A percentile compares a stretch with the other conserved stretches of the same genome.
Conservation (phyloP, 2,888 invertebrate species). For the Drosophila meridionalis region DNA sequence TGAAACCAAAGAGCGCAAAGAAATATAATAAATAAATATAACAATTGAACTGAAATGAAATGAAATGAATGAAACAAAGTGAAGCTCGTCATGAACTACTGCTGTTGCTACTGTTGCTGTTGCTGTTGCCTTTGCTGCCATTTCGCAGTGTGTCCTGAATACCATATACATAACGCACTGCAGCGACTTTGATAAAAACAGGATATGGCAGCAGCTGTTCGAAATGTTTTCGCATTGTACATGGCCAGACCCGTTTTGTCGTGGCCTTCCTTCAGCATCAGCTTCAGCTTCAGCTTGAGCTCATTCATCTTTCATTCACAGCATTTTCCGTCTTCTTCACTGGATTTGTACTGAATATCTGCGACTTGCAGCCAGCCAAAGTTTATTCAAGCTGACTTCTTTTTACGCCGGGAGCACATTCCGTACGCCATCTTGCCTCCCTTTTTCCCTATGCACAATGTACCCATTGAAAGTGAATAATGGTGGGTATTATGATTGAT, state of each 20-base stretch:
- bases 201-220: conserved; percentile 37
- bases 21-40: conserved; percentile 68
- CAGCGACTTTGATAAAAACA: conserved; percentile 8
- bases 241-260: conserved; percentile 31
- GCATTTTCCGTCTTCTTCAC: conserved; percentile 19
- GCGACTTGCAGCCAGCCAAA: conserved; percentile 52
- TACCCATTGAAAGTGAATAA: conserved; percentile 1
- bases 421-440: background rate
- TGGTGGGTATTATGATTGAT: conserved; percentile 1
- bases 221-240: conserved; percentile 31
- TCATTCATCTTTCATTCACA: conserved; percentile 45
- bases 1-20: conserved; percentile 33
- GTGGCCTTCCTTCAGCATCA: conserved; percentile 17
- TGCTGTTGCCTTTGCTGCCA: background rate
- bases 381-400: conserved; percentile 52
- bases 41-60: conserved; percentile 74
- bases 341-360: conserved; percentile 45
- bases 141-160: conserved; percentile 9
- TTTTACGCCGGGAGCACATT: conserved; percentile 20
- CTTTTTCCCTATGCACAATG: background rate
- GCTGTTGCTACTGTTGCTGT: conserved; percentile 13
- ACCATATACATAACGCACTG: conserved; percentile 29
- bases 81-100: conserved; percentile 54
- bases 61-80: conserved; percentile 69
- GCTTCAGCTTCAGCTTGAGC: conserved; percentile 12